Percentiles rank a stretch among this genome's conserved stretches.
Evolutionary conservation across 2,888 invertebrate species (phyloP).

Genomic region (Rhingia rostrata): DNA sequence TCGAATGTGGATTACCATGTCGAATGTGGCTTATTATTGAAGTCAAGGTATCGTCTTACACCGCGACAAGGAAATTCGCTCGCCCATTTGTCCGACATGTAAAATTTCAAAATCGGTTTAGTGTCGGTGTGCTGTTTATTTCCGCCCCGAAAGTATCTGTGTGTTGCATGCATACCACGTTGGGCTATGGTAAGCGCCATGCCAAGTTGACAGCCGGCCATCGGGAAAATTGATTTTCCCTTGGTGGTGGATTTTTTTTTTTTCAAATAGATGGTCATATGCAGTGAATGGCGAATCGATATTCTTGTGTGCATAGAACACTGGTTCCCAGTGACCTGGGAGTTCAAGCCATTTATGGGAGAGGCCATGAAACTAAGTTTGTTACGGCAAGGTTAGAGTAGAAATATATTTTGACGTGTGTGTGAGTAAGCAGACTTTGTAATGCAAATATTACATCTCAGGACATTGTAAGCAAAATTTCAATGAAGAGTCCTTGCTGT

Average conservation of each 20-base stretch:
- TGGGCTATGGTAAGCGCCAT: neutral
- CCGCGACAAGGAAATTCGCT: slow-evolving; percentile 38
- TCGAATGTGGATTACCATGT: neutral
- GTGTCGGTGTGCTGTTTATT: slow-evolving; percentile 16
- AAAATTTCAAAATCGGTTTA: slow-evolving; percentile 49
- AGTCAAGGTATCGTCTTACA: slow-evolving; percentile 70
- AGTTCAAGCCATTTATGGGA: too few relatives aligned
- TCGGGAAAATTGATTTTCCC: slow-evolving; percentile 47
- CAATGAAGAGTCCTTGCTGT: too few relatives aligned
- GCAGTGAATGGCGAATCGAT: slow-evolving; percentile 32
- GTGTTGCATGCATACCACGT: neutral
- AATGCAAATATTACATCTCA: too few relatives aligned
- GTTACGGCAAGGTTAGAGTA: too few relatives aligned
- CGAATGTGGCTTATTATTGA: slow-evolving; percentile 33
- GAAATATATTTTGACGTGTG: too few relatives aligned
- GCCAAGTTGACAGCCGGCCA: slow-evolving; percentile 13
- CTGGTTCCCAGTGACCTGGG: too few relatives aligned
- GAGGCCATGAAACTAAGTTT: too few relatives aligned
- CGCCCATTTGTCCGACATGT: slow-evolving; percentile 35
- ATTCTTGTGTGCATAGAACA: neutral
- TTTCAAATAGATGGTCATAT: neutral
- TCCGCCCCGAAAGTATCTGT: slow-evolving; percentile 28
- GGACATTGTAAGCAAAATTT: too few relatives aligned
- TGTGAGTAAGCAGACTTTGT: too few relatives aligned
- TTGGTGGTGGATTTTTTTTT: slow-evolving; percentile 21